Evolutionary conservation across 2,888 invertebrate species (phyloP).

Genomic region (Chorisops tibialis): DNA sequence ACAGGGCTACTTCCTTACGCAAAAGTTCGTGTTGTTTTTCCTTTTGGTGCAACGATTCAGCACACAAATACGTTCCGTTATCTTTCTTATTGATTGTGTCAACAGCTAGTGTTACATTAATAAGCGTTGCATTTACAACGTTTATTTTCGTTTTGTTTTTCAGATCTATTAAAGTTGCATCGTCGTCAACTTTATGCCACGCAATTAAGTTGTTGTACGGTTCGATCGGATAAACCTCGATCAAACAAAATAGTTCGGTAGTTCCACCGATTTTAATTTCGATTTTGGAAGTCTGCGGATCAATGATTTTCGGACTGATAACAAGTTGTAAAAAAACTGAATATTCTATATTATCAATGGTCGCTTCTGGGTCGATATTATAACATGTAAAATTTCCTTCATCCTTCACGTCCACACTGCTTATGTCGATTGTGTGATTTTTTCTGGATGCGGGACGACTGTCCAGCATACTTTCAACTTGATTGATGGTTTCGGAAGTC

Average conservation of each 20-base stretch:
- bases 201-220: conserved; percentile 42
- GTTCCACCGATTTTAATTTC: conserved; percentile 56
- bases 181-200: conserved; percentile 59
- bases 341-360: conserved; percentile 45
- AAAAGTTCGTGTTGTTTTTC: conserved; percentile 48
- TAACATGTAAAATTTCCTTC: conserved; percentile 62
- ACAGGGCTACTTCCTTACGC: conserved; percentile 54
- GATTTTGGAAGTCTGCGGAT: conserved; percentile 49
- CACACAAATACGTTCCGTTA: conserved; percentile 68
- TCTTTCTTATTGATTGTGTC: conserved; percentile 63
- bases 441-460: conserved; percentile 17
- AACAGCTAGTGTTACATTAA: conserved; percentile 59
- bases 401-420: conserved; percentile 57
- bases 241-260: conserved; percentile 56
- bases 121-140: conserved; percentile 57
- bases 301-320: conserved; percentile 54
- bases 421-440: conserved; percentile 51
- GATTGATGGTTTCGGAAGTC: conserved; percentile 10
- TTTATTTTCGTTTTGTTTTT: conserved; percentile 48
- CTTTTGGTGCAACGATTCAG: conserved; percentile 46
- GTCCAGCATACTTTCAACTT: conserved; percentile 25
- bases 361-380: conserved; percentile 45
- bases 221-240: conserved; percentile 60
- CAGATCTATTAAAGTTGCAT: conserved; percentile 42
- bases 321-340: conserved; percentile 49